Conservation (phyloP, 2,113 vertebrate genomes). For the Parus major region DNA sequence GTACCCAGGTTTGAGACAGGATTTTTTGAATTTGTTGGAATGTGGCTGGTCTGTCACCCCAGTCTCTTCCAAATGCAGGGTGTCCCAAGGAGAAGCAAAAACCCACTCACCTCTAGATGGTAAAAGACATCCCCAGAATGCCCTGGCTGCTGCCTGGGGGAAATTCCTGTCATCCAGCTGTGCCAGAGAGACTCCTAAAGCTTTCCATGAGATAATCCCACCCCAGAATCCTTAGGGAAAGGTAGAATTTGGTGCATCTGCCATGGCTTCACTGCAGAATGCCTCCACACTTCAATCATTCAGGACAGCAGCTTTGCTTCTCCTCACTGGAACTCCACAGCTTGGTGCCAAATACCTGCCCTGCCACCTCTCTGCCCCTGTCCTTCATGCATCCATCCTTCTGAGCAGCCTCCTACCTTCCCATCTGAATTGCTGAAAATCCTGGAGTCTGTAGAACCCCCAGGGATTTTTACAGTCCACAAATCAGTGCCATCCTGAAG, state of each 20-base stretch:
- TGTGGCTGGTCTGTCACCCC: background rate
- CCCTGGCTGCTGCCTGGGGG: background rate
- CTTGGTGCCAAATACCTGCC: background rate
- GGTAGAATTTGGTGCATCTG: background rate
- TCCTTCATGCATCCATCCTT: background rate
- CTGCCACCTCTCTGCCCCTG: background rate
- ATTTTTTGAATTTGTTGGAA: background rate
- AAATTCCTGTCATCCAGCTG: background rate
- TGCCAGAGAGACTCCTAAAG: background rate
- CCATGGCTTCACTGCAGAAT: background rate
- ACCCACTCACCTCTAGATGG: background rate
- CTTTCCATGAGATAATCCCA: background rate
- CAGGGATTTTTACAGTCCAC: background rate
- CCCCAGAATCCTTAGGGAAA: background rate
- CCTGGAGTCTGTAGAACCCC: background rate
- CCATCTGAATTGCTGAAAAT: background rate
- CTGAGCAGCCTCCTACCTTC: background rate
- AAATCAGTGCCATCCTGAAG: background rate
- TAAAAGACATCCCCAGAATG: background rate
- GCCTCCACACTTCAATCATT: background rate
- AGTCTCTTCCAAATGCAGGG: background rate
- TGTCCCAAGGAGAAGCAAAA: background rate
- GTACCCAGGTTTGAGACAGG: background rate
- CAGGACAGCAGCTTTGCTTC: background rate
- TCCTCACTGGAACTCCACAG: background rate